A percentile compares a stretch with the other conserved stretches of the same genome.
These are phyloP conservation scores for Salvelinus sp. DNA, from an alignment of 2,113 vertebrate genomes.

Conservation along the genomic window DNA sequence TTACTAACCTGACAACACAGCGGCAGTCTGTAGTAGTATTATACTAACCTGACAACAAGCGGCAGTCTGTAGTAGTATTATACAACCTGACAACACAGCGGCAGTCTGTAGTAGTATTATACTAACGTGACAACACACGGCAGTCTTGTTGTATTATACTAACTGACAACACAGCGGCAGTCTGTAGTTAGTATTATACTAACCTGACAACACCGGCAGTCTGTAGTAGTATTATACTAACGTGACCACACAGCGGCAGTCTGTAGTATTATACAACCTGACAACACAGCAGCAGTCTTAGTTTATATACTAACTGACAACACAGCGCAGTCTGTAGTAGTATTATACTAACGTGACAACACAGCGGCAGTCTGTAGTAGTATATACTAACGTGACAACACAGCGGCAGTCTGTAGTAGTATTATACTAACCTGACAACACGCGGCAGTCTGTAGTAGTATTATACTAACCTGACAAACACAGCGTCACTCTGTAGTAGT, in stretches of 20 bases:
- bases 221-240: constrained; percentile 28
- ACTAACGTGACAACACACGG: constrained; percentile 60
- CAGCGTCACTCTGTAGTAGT: background rate
- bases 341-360: constrained; percentile 59
- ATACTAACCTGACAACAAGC: constrained; percentile 63
- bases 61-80: background rate
- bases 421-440: constrained; percentile 60
- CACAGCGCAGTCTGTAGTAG: background rate
- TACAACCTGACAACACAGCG: constrained; percentile 63
- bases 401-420: background rate
- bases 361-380: background rate
- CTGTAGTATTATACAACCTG: constrained; percentile 52
- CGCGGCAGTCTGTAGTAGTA: background rate
- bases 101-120: background rate
- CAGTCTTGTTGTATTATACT: constrained; percentile 2
- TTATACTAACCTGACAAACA: too few relatives aligned
- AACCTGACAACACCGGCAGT: constrained; percentile 57
- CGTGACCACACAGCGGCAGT: constrained; percentile 54
- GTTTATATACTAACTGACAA: constrained; percentile 62
- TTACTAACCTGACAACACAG: constrained; percentile 62
- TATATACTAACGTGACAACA: constrained; percentile 60
- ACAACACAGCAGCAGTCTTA: constrained; percentile 14
- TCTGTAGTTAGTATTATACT: constrained; percentile 8
- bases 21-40: background rate
- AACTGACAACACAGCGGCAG: constrained; percentile 56